Evolutionary conservation across 2,113 vertebrate genomes (phyloP), one percentile per base, ranked within the genome.

Genomic region (Zosterops lateralis): DNA sequence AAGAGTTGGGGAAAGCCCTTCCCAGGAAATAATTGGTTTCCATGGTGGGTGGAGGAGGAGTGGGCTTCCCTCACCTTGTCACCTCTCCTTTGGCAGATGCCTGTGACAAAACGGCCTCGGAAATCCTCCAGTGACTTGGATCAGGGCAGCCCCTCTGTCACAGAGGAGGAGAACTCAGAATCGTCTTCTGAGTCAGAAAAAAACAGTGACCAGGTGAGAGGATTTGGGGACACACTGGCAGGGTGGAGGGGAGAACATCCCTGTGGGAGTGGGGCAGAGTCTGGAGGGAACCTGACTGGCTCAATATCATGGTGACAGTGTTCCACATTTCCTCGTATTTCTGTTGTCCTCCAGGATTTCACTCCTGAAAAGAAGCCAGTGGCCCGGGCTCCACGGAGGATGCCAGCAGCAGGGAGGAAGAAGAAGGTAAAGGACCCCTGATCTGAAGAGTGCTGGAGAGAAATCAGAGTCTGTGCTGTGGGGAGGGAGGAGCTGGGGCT

Each of bases 161-260:
- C 99, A 0, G 98, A 99, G 36, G 99, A 99, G 45, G 99, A 99
- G 66, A 98, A 99, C 48, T 98, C 99, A 0, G 98, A 99, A 62
- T 98, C 98, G 0, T 99, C 99, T 11, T 99, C 99, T 0, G 99
- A 99, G 93, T 99, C 99, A 0, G 98, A 98, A 57, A 99, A 99
- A 94, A 99, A 99, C 97, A 99, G 99, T 10, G 99, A 99, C 97
- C 99, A 99, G 98, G 99, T 99, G 70, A 93, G 92, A 26, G 4
- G 32, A 14, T 9, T 29, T 45, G 4, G 48, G 15, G 25, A 5
- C 38, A 3, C 0, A 0, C 28, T 28, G 78, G 22, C 12, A 17
- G 38, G 9, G 24, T 1, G 5, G 8, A 14, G 42, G 31, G 16
- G 18, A 44, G 36, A 62, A 25, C 38, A 44, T 44, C 56, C 17